These are phyloP conservation scores for Barbus barbus DNA, from an alignment of 2,113 vertebrate species.

Conservation along the genomic window DNA sequence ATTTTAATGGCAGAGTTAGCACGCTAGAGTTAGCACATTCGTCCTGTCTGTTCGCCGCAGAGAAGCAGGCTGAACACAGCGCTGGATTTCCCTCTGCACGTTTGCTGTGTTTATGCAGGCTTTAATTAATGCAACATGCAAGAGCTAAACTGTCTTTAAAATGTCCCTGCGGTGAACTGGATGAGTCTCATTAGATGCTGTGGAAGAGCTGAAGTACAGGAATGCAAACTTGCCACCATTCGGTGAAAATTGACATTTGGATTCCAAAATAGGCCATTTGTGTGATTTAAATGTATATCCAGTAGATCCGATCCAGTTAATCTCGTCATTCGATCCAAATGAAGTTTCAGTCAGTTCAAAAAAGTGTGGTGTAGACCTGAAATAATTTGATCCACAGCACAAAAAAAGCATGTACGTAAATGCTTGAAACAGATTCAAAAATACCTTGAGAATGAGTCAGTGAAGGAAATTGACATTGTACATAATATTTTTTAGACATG, in stretches of 20 bases:
- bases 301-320: no score
- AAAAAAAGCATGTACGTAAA: no score
- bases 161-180: neutral
- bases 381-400: no score
- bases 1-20: neutral
- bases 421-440: no score
- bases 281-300: neutral
- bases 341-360: no score
- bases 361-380: no score
- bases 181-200: neutral
- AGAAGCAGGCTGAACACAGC: neutral
- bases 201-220: neutral
- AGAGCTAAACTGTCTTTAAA: slow-evolving; percentile 12
- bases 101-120: neutral
- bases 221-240: neutral
- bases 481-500: neutral
- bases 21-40: neutral
- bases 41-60: neutral
- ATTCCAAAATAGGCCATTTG: neutral
- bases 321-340: no score
- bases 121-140: slow-evolving; percentile 31
- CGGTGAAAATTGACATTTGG: neutral
- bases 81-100: neutral
- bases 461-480: neutral
- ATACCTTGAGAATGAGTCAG: neutral